Evolutionary conservation across 2,113 vertebrate species (phyloP), one percentile per base, ranked within the genome.

Genomic region (Eonycteris spelaea): DNA sequence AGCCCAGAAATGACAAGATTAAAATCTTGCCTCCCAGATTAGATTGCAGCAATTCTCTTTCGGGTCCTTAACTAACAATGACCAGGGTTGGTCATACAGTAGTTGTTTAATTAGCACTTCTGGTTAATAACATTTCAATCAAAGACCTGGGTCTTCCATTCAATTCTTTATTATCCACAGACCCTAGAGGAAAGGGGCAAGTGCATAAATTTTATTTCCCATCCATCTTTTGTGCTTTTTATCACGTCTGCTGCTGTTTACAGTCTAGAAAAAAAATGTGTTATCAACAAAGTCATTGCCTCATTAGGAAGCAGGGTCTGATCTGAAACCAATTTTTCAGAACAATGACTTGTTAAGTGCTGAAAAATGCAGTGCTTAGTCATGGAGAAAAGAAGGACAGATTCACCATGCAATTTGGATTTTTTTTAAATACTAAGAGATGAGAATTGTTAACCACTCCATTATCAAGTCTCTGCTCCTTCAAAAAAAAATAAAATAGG

Each of bases 251-350:
- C 94, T 90, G 68, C 97, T 95, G 75, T 94, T 97, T 86, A 97
- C 38, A 85, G 67, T 82, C 94, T 78, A 92, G 18, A 21, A 15
- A 16, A 12, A 96, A 95, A 95, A 67, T 65, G 90, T 85, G 93
- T 94, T 97, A 95, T 95, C 93, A 97, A 95, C 89, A 51, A 97
- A 98, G 95, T 96, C 97, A 96, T 88, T 94, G 96, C 97, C 98
- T 98, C 98, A 97, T 98, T 98, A 98, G 98, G 95, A 98, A 98
- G 97, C 91, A 98, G 35, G 35, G 83, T 95, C 96, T 97, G 97
- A 98, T 96, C 97, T 97, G 97, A 97, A 97, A 98, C 97, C 97
- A 98, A 97, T 98, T 98, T 98, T 98, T 98, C 97, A 97, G 97
- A 97, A 98, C 98, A 98, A 98, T 94, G 98, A 97, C 96, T 98